Evolutionary conservation across 1,140 invertebrate species (phyloP), one percentile per base, ranked within the genome.

Genomic region (Dicyema japonicum): DNA sequence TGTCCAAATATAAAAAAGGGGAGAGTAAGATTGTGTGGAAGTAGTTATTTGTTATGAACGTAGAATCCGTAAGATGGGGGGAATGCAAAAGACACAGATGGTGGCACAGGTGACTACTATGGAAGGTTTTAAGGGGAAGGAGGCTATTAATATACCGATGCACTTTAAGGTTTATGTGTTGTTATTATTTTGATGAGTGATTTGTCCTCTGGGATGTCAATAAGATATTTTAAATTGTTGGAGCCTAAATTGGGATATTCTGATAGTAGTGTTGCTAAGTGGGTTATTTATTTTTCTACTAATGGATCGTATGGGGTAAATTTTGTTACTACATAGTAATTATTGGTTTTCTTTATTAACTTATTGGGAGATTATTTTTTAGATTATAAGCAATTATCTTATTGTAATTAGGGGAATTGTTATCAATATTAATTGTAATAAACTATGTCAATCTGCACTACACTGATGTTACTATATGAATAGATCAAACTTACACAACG

Each of bases 21-120:
- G 88, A 97, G 51, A 97, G 97, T 53, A 85, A 85, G 15, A 97
- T 97, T 41, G 82, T 94, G 16, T 97, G 88, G 88, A 94, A 94
- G 64, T 74, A 51, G 66, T 66, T 63, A 22, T 12, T 11, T 25
- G 15, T 29, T 18, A 9, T 33, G 7, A 29, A 12, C 14, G 13
- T 36, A 74, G 70, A 43, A 94, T 99, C 32, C 97, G 97, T 47
- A 63, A 85, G 24, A 94, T 99, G 80, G 82, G 78, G 4, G 88
- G 88, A 8, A 92, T 97, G 82, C 97, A 99, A 46, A 88, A 99
- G 45, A 92, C 82, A 1, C 88, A 99, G 46, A 56, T 97, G 8
- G 94, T 82, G 13, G 88, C 88, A 0, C 88, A 99, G n/a, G 55
- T 97, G 17, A 78, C 85, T 50, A 94, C 88, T 3, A 52, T 40